These are phyloP conservation scores for Caerostris extrusa DNA, from an alignment of 1,140 invertebrate genomes.

Conservation along the genomic window DNA sequence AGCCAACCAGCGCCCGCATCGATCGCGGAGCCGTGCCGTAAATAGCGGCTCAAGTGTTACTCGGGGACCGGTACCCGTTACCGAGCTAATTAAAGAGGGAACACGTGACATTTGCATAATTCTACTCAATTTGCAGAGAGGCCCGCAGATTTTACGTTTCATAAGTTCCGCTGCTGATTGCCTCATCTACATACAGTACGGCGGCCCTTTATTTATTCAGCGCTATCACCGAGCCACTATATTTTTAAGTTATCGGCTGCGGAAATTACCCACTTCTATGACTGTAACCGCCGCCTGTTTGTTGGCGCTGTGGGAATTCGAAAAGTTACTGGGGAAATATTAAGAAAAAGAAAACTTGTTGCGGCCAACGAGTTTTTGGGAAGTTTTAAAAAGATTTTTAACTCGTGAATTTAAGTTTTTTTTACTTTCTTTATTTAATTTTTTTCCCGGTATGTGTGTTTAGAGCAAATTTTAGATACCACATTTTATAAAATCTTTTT, in stretches of 20 bases:
- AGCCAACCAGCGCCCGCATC: slow-evolving; percentile 70
- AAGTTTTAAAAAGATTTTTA: slow-evolving; percentile 8
- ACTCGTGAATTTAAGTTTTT: slow-evolving; percentile 30
- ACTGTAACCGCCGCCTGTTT: not conserved
- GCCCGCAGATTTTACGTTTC: slow-evolving; percentile 75
- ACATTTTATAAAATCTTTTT: no score
- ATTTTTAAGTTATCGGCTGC: slow-evolving; percentile 70
- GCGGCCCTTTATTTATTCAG: slow-evolving; percentile 58
- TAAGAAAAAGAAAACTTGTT: slow-evolving; percentile 68
- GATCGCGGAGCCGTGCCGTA: slow-evolving; percentile 62
- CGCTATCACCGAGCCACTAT: slow-evolving; percentile 51
- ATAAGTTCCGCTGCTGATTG: slow-evolving; percentile 74
- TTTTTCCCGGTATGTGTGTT: not conserved
- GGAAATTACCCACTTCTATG: slow-evolving; percentile 47
- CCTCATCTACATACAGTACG: slow-evolving; percentile 69
- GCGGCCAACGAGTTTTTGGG: not conserved
- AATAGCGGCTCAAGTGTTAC: slow-evolving; percentile 74
- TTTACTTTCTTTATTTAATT: slow-evolving; percentile 17
- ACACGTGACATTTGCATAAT: slow-evolving; percentile 73
- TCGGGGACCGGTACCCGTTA: slow-evolving; percentile 57
- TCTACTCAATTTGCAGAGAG: slow-evolving; percentile 74
- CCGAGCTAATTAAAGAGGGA: slow-evolving; percentile 68
- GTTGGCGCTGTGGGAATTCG: slow-evolving; percentile 14
- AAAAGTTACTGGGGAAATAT: slow-evolving; percentile 52
- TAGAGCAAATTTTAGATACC: not conserved